Conservation (phyloP, 2,113 vertebrate genomes). For the Crypturellus undulatus region DNA sequence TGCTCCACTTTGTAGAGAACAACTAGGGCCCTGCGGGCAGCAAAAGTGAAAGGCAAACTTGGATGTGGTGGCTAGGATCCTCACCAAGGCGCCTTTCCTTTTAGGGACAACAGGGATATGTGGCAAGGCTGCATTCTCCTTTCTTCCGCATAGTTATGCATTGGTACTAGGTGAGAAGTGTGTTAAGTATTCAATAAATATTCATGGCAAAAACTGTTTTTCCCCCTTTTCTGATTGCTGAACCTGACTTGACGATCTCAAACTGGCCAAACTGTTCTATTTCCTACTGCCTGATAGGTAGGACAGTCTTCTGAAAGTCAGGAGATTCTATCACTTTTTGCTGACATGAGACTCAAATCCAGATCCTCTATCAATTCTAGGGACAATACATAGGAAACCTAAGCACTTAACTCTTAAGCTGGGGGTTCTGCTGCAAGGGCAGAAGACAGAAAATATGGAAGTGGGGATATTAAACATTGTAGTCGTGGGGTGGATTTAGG, state of each 20-base stretch:
- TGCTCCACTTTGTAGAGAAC: fast-evolving
- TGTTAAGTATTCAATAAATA: neutral
- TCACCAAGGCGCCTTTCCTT: neutral
- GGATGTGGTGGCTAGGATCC: neutral
- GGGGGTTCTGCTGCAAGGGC: neutral
- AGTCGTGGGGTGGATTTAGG: neutral
- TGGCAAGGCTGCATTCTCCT: neutral
- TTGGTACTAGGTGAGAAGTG: neutral
- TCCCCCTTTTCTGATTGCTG: neutral
- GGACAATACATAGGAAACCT: neutral
- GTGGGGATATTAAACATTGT: neutral
- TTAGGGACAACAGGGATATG: fast-evolving
- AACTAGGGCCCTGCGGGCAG: neutral
- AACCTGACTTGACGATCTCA: neutral
- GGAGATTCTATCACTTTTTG: neutral
- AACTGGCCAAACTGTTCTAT: neutral
- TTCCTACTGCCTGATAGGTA: neutral
- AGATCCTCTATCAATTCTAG: fast-evolving
- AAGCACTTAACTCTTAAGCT: neutral
- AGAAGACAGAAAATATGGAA: neutral
- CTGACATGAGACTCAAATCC: neutral
- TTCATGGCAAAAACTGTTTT: neutral
- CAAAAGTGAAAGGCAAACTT: neutral
- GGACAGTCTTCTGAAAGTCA: neutral
- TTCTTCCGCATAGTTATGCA: neutral